These are phyloP conservation scores for Bovichtus diacanthus DNA, from an alignment of 2,797 vertebrate species.

Conservation along the genomic window DNA sequence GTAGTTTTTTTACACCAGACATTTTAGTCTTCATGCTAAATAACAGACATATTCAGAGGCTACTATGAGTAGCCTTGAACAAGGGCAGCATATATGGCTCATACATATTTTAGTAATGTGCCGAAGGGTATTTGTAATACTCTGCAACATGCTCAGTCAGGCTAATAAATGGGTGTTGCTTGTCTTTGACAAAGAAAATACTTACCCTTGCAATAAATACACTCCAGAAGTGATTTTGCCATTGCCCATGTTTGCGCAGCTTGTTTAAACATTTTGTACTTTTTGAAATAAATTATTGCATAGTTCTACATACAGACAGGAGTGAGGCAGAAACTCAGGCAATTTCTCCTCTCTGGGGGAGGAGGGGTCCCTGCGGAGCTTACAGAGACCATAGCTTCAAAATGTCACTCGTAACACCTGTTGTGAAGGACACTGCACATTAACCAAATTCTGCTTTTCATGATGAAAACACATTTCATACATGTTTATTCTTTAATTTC, in stretches of 20 bases:
- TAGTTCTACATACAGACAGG: background rate
- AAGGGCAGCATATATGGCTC: constrained; percentile 19
- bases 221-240: background rate
- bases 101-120: constrained; percentile 52
- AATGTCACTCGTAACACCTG: constrained; percentile 26
- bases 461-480: background rate
- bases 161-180: constrained; percentile 32
- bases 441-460: background rate
- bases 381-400: background rate
- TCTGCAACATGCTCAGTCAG: constrained; percentile 48
- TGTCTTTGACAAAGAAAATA: constrained; percentile 5
- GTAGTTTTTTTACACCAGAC: background rate
- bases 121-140: constrained; percentile 35
- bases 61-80: constrained; percentile 1
- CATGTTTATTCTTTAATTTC: background rate
- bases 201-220: background rate
- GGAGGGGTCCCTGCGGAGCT: background rate
- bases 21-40: background rate
- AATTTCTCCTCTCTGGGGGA: background rate
- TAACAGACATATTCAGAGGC: background rate
- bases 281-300: background rate
- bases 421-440: background rate
- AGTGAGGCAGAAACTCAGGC: background rate
- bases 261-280: background rate
- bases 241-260: background rate